phyloP scores from a whole-genome alignment of 2,113 vertebrate species.

The Erythrocercus mccallii region DNA sequence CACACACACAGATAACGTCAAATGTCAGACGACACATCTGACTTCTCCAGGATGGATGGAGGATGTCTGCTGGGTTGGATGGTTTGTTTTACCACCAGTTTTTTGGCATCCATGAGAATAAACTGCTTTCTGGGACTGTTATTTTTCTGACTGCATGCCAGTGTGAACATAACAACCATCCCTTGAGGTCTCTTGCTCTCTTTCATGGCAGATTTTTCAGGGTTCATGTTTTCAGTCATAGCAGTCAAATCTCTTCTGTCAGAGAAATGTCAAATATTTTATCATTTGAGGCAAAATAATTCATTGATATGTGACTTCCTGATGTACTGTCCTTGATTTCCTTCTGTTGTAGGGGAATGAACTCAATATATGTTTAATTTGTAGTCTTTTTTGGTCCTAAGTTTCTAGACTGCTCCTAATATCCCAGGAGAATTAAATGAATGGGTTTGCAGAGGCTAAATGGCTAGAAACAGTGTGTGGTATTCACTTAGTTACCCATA shows the following conservation, averaged over 20 bases:
- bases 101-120: neutral
- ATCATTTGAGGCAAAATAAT: neutral
- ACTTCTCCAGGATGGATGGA: neutral
- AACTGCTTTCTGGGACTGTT: neutral
- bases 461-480: neutral
- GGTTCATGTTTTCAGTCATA: neutral
- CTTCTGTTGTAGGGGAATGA: neutral
- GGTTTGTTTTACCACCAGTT: neutral
- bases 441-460: neutral
- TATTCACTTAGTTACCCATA: neutral
- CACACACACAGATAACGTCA: neutral
- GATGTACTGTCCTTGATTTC: neutral
- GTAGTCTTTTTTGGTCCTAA: neutral
- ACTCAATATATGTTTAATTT: neutral
- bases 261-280: neutral
- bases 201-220: neutral
- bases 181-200: neutral
- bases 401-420: neutral
- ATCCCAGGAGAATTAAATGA: neutral
- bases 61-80: neutral
- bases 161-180: accelerated
- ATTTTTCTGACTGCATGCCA: neutral
- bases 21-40: neutral
- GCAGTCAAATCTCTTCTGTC: neutral
- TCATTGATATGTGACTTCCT: neutral